Evolutionary conservation across 2,888 invertebrate species (phyloP).

Genomic region (Megamerina dolium): DNA sequence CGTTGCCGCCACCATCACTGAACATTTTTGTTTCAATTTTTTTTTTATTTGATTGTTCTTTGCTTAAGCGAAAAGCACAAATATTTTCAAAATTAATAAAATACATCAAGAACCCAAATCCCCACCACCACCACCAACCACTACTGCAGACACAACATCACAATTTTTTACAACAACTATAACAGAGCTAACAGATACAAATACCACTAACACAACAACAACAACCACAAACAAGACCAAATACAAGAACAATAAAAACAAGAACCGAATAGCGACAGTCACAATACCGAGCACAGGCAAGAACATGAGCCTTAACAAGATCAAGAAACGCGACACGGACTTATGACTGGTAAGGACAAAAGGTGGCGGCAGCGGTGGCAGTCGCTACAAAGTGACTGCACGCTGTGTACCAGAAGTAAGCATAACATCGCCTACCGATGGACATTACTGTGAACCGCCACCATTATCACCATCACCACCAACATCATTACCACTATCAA

Average conservation of each 20-base stretch:
- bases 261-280: conserved; percentile 8
- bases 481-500: conserved; percentile 6
- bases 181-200: conserved; percentile 1
- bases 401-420: conserved; percentile 48
- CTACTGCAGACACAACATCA: conserved; percentile 4
- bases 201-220: conserved; percentile 7
- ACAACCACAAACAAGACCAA: conserved; percentile 12
- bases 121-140: conserved; percentile 10
- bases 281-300: conserved; percentile 26
- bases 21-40: too few relatives aligned
- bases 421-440: conserved; percentile 41
- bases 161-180: not conserved
- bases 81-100: conserved; percentile 24
- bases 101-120: conserved; percentile 21
- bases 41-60: conserved; percentile 1
- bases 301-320: conserved; percentile 40
- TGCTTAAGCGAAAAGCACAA: conserved; percentile 13
- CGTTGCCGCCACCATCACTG: too few relatives aligned
- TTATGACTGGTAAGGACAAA: conserved; percentile 49
- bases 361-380: conserved; percentile 32
- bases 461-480: conserved; percentile 5
- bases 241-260: conserved; percentile 8
- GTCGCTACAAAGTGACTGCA: conserved; percentile 47
- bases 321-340: conserved; percentile 49
- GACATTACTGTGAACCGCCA: conserved; percentile 17